phyloP scores from a whole-genome alignment of 2,888 invertebrate species.

The Lasiommata megera region DNA sequence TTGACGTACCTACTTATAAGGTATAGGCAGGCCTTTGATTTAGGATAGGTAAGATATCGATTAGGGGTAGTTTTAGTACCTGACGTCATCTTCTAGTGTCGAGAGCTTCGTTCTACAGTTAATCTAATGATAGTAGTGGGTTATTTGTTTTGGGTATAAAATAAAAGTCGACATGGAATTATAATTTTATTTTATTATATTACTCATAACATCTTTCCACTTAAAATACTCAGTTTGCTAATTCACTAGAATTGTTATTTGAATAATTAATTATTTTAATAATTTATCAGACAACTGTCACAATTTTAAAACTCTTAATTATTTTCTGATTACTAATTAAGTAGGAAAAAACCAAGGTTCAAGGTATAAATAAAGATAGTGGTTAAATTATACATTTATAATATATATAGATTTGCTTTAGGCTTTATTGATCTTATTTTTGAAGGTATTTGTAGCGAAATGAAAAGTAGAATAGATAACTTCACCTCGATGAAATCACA shows the following conservation, averaged over 20 bases:
- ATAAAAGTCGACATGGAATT: constrained; percentile 24
- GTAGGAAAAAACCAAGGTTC: background rate
- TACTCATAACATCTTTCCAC: constrained; percentile 76
- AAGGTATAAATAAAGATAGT: background rate
- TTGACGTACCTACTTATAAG: too few species aligned
- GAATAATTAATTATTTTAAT: constrained; percentile 72
- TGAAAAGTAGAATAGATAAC: background rate
- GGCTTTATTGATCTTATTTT: background rate
- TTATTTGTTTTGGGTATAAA: constrained; percentile 3
- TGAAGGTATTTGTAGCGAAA: background rate
- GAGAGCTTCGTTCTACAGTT: too few species aligned
- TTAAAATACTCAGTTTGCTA: constrained; percentile 74
- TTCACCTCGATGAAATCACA: constrained; percentile 9
- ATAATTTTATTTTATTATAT: constrained; percentile 69
- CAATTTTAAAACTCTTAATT: constrained; percentile 54
- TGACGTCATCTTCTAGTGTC: too few species aligned
- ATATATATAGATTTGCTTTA: too few species aligned
- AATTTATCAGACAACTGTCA: constrained; percentile 73
- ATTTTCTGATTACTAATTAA: constrained; percentile 35
- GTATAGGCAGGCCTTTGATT: too few species aligned
- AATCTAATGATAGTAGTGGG: too few species aligned
- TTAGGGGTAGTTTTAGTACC: too few species aligned
- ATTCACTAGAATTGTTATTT: constrained; percentile 77
- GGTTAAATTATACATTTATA: background rate
- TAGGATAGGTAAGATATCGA: too few species aligned